These are phyloP conservation scores for Pasiphila rectangulata DNA, from an alignment of 2,888 invertebrate species.

Conservation along the genomic window DNA sequence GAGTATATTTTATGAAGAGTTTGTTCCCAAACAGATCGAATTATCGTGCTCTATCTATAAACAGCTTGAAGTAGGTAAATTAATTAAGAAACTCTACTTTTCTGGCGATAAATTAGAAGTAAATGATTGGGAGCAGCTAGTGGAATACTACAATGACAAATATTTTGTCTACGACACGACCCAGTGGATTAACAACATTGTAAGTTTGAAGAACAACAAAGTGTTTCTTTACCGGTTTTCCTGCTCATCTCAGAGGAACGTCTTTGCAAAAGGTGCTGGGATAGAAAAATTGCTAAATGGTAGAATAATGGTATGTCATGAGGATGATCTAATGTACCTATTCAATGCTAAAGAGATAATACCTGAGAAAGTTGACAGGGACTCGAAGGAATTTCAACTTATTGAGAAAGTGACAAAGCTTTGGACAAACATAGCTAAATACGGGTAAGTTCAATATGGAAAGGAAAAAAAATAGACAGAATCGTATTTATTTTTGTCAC, in stretches of 20 bases:
- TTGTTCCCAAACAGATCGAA: slow-evolving; percentile 33
- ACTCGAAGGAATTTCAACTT: slow-evolving; percentile 28
- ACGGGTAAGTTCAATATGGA: slow-evolving; percentile 44
- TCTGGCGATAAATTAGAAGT: slow-evolving; percentile 25
- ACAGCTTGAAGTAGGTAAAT: slow-evolving; percentile 36
- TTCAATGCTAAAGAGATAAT: slow-evolving; percentile 32
- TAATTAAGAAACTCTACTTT: slow-evolving; percentile 39
- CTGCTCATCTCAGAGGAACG: slow-evolving; percentile 43
- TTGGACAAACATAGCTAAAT: slow-evolving; percentile 53
- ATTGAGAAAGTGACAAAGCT: slow-evolving; percentile 43
- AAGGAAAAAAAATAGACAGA: too few species aligned
- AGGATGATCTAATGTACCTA: slow-evolving; percentile 45
- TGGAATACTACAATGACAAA: slow-evolving; percentile 31
- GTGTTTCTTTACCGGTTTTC: slow-evolving; percentile 44
- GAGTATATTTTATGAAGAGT: slow-evolving; percentile 24
- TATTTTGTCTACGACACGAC: slow-evolving; percentile 34
- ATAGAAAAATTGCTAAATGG: background rate
- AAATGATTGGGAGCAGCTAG: slow-evolving; percentile 35
- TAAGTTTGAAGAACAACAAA: slow-evolving; percentile 35
- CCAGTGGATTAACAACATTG: slow-evolving; percentile 38
- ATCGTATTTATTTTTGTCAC: too few species aligned
- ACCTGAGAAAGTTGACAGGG: slow-evolving; percentile 21
- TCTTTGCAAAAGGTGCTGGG: background rate
- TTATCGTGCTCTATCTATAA: slow-evolving; percentile 27
- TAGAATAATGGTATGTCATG: slow-evolving; percentile 30